Base-by-base conservation (phyloP, 1,140 invertebrate species). In the Heliconius nattereri region DNA sequence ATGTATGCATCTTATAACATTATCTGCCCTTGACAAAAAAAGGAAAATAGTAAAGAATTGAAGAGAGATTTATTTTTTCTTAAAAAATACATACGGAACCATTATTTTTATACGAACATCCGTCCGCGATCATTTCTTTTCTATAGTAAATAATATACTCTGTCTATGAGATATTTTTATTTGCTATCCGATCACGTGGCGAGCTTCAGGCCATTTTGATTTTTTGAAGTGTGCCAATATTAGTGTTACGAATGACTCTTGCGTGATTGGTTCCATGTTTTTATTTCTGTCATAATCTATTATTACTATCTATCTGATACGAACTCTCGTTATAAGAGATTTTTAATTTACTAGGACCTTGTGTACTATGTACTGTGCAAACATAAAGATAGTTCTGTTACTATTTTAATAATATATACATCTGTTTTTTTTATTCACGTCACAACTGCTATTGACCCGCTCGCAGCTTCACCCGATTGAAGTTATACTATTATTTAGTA, bases 71-170 rank as follows among this genome's bases (percentile, higher is more conserved):
- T 23, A 0, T 7, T 52, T 52, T 20, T 16, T 19, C 7, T 13
- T 40, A 13, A 54, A 32, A 9, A 3, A 37, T n/a, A 37, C 0
- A n/a, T 20, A n/a, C 32, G 6, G 20, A 72, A 72, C 71, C 71
- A 20, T 37, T 37, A 16, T 20, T 72, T 72, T n/a, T 37, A 11
- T 9, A 72, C 20, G 8, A 72, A 35, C 35, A 37, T n/a, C n/a
- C 19, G 11, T 72, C 37, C 32, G 3, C 6, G 19, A 6, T 16
- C 32, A 72, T 72, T 72, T 37, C 26, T 29, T 92, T 91, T 86
- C 90, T 87, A 91, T 89, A 90, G 93, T 92, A 94, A 93, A 94
- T 93, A 94, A 90, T 92, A 86, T 88, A 83, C 85, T 81, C 77
- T 75, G 78, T 82, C 85, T 85, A 83, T 88, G 87, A 88, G 84